Conservation (phyloP, 2,113 vertebrate genomes). For the Triplophysa siluroides region DNA sequence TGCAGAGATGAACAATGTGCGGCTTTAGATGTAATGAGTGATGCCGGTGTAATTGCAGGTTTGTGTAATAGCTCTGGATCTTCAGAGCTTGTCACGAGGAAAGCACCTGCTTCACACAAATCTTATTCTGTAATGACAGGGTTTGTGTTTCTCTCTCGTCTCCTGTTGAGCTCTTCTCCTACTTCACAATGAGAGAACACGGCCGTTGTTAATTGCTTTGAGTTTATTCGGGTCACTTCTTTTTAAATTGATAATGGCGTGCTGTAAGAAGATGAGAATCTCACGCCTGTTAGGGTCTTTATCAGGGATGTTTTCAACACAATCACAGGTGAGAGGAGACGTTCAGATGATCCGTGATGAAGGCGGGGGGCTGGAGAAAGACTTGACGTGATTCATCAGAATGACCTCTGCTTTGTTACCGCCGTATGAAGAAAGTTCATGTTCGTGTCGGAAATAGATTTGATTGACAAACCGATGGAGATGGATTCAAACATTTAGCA, state of each 20-base stretch:
- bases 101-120: slow-evolving; percentile 58
- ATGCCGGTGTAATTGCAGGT: slow-evolving; percentile 56
- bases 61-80: slow-evolving; percentile 59
- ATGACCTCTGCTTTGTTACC: not conserved
- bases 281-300: not conserved
- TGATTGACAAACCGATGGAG: not conserved
- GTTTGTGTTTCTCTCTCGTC: slow-evolving; percentile 41
- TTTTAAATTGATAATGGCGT: slow-evolving; percentile 49
- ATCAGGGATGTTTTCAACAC: slow-evolving; percentile 33
- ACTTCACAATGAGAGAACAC: slow-evolving; percentile 31
- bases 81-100: slow-evolving; percentile 60
- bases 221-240: slow-evolving; percentile 22
- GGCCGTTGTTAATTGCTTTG: slow-evolving; percentile 35
- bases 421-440: not conserved
- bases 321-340: slow-evolving; percentile 24
- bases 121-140: slow-evolving; percentile 60
- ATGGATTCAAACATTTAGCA: not conserved
- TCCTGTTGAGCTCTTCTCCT: slow-evolving; percentile 39
- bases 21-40: slow-evolving; percentile 53
- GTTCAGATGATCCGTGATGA: not conserved
- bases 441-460: not conserved
- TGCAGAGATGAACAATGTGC: slow-evolving; percentile 49
- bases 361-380: not conserved
- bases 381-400: not conserved
- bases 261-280: slow-evolving; percentile 26